Evolutionary conservation across 1,140 invertebrate genomes (phyloP), one percentile per base, ranked within the genome.

Genomic region (Procambarus virginalis): DNA sequence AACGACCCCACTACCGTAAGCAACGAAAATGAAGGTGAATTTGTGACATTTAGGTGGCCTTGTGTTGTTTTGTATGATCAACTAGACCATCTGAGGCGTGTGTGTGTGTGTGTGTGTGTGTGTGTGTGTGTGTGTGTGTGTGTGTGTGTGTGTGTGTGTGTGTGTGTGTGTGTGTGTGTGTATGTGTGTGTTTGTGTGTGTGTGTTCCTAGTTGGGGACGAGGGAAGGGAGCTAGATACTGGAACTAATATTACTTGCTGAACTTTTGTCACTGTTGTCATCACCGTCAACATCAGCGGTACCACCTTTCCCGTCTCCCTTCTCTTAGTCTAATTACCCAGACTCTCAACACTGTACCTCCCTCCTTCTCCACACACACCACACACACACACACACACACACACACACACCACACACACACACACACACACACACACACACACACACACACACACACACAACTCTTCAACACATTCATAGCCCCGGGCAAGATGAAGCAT

Each of bases 1-100:
- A 84, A 84, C 60, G n/a, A 14, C 64, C 14, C 17, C 82, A 84
- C 82, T 84, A 84, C 82, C 82, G 82, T 84, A 84, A 84, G 64
- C 82, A 84, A 73, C 82, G 82, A 84, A 84, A 84, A 84, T 84
- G 82, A 84, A 84, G 82, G 82, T 84, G 82, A 73, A 84, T 84
- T 73, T 84, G 82, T 84, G 82, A 84, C 82, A 84, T 84, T 84
- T 84, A 84, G 46, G 58, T 49, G 82, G 82, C 82, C 82, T 84
- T 84, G 82, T 46, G 64, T 84, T 73, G 58, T 83, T 83, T 22
- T 46, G 12, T 48, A 58, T 17, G 12, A 17, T 17, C 20, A 68
- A 68, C 64, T 68, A 68, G 64, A 68, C 64, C 17, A 68, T 12
- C 64, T 17, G 64, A 20, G 64, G 17, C 4, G 3, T 4, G 14